These are phyloP conservation scores for Acanthosepion pharaonis DNA, from an alignment of 2,888 invertebrate species.

Conservation along the genomic window DNA sequence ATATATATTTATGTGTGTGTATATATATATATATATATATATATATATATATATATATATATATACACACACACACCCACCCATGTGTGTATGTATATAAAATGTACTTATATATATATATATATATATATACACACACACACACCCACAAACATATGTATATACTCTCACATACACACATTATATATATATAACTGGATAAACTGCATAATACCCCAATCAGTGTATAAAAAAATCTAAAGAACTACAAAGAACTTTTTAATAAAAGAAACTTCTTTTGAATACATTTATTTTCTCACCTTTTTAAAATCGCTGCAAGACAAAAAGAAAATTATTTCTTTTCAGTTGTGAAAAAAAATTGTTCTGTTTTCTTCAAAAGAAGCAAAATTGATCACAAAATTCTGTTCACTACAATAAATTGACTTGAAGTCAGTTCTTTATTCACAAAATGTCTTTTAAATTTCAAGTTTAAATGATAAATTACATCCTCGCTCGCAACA, in stretches of 20 bases:
- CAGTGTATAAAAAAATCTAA: background rate
- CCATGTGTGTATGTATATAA: too few relatives aligned
- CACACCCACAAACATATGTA: background rate
- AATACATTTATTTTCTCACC: background rate
- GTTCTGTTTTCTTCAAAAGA: background rate
- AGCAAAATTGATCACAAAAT: background rate
- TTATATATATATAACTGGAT: background rate
- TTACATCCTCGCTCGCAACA: background rate
- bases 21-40: too few relatives aligned
- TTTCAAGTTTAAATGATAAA: background rate
- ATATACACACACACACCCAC: too few relatives aligned
- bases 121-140: background rate
- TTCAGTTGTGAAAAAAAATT: background rate
- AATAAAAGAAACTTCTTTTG: background rate
- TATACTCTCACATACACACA: background rate
- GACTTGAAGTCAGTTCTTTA: background rate
- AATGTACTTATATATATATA: too few relatives aligned
- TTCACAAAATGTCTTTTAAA: background rate
- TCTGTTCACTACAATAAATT: background rate
- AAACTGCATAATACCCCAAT: background rate
- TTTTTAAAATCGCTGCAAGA: background rate
- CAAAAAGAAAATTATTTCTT: background rate
- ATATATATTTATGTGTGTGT: too few relatives aligned
- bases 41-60: too few relatives aligned
- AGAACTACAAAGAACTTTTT: background rate